Evolutionary conservation across 2,113 vertebrate species (phyloP).

Genomic region (Macquaria australasica): DNA sequence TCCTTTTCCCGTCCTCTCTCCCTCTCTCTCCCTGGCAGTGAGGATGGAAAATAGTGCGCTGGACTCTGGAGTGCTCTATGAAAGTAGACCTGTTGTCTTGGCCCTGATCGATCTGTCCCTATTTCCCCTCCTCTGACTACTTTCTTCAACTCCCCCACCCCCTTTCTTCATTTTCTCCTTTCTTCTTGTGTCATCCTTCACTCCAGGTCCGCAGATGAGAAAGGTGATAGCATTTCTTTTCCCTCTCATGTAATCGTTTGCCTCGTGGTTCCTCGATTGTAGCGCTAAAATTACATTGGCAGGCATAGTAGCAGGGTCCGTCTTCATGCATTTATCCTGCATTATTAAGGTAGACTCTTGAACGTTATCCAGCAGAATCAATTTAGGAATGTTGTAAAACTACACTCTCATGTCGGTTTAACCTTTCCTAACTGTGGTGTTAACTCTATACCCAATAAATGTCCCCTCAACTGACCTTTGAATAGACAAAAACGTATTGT

Average conservation of each 20-base stretch:
- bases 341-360: conserved; percentile 15
- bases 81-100: conserved; percentile 65
- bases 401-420: background rate
- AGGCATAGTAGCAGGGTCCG: background rate
- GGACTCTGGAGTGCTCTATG: conserved; percentile 55
- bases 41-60: conserved; percentile 66
- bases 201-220: conserved; percentile 19
- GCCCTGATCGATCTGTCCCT: conserved; percentile 64
- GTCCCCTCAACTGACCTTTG: background rate
- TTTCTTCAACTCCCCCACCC: conserved; percentile 28
- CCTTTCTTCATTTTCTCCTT: conserved; percentile 3
- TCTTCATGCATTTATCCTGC: conserved; percentile 6
- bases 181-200: background rate
- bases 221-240: conserved; percentile 12
- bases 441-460: background rate
- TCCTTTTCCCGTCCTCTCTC: conserved; percentile 16
- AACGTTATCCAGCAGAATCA: background rate
- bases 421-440: background rate
- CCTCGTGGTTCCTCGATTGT: background rate
- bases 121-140: conserved; percentile 27
- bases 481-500: background rate
- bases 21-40: conserved; percentile 54
- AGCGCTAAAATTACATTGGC: background rate
- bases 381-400: conserved; percentile 3
- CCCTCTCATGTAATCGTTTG: background rate